Conservation (phyloP, 1,140 invertebrate species). For the Amyelois transitella region DNA sequence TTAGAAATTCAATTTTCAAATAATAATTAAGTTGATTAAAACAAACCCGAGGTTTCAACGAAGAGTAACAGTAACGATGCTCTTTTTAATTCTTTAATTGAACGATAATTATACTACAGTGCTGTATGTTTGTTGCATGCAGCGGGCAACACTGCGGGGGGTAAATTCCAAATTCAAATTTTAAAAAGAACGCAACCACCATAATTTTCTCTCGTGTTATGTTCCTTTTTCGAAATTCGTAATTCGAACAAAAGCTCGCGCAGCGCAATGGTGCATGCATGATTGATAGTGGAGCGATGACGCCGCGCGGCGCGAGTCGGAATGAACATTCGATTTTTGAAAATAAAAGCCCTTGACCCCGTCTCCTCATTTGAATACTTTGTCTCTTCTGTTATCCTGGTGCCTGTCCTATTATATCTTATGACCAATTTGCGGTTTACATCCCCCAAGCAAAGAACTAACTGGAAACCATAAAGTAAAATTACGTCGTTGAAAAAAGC, state of each 20-base stretch:
- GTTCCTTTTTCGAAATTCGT: constrained; percentile 66
- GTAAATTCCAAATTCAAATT: constrained; percentile 37
- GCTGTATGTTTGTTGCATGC: constrained; percentile 17
- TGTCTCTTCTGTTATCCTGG: constrained; percentile 1
- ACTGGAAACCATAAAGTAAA: constrained; percentile 31
- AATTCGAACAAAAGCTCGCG: constrained; percentile 64
- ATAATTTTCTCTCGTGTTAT: constrained; percentile 59
- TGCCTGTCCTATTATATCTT: constrained; percentile 10
- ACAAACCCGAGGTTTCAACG: neutral
- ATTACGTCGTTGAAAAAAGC: constrained; percentile 46
- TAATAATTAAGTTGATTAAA: neutral
- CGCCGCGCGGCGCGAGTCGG: constrained; percentile 38
- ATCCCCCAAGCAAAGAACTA: constrained; percentile 15
- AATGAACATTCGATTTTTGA: constrained; percentile 48
- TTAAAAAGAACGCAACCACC: constrained; percentile 52
- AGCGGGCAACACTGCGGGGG: constrained; percentile 36
- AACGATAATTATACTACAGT: constrained; percentile 37
- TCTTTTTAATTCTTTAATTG: constrained; percentile 56
- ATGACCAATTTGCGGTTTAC: constrained; percentile 42
- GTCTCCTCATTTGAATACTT: constrained; percentile 6
- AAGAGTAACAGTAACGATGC: constrained; percentile 24
- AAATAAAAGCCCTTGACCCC: constrained; percentile 65
- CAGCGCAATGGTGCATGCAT: constrained; percentile 66
- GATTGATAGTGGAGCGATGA: constrained; percentile 66
- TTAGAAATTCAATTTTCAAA: neutral